Evolutionary conservation across 2,888 invertebrate genomes (phyloP), one percentile per base, ranked within the genome.

Genomic region (Trachelus tabidus): DNA sequence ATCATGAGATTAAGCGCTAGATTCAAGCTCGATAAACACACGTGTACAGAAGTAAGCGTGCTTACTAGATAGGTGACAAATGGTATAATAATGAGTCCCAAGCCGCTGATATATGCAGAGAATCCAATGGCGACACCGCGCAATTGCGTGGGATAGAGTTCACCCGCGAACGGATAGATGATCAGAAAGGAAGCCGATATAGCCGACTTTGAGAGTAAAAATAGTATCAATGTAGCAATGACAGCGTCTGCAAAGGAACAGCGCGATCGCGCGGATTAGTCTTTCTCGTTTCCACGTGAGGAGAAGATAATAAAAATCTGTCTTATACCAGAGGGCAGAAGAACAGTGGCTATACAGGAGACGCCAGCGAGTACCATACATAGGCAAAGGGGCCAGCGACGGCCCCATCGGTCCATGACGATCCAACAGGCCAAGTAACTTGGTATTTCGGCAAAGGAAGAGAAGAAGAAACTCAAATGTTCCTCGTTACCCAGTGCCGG

Each of bases 91-190:
- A 97, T 96, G 73, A 98, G 93, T 69, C 98, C 98, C 81, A 97
- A 92, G 76, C 98, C 98, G 76, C 97, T 97, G 83, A 98, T 96
- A 90, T 98, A 98, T 30, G 97, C 97, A 1, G 97, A 97, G 77
- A 97, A 95, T 74, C 98, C 98, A 85, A 98, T 97, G 30, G 98
- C 98, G 77, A 98, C 93, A 3, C 98, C 98, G 85, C 98, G 94
- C 73, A 97, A 93, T 90, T 97, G 96, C 3, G 98, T 98, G 1
- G 98, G 98, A 92, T 98, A 98, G 34, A 98, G 91, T 92, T 98
- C 98, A 12, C 97, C 97, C 84, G 97, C 97, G 91, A 98, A 98
- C 0, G 98, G 97, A 91, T 98, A 98, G 86, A 98, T 97, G 81
- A 97, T 97, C 78, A 97, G 93, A 92, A 97, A 98, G 11, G 97